phyloP scores from a whole-genome alignment of 2,113 vertebrate species.

The Tringa solitaria region DNA sequence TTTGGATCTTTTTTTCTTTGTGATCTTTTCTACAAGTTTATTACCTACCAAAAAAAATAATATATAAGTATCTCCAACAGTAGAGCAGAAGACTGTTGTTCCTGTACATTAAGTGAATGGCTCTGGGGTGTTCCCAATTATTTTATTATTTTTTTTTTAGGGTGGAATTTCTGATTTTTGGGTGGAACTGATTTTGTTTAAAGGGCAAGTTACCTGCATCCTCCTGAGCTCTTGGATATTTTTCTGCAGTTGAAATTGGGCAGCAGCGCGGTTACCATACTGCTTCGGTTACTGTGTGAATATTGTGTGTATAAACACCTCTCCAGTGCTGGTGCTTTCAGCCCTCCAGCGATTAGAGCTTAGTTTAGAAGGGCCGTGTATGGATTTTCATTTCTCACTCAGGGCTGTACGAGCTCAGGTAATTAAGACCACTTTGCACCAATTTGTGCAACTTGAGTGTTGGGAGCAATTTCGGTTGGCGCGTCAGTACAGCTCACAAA shows the following conservation, averaged over 20 bases:
- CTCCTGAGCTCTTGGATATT: neutral
- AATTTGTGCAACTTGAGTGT: neutral
- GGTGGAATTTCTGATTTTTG: neutral
- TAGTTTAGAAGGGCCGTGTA: neutral
- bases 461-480: neutral
- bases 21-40: neutral
- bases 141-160: neutral
- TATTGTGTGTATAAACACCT: neutral
- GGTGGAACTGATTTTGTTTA: neutral
- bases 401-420: neutral
- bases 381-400: neutral
- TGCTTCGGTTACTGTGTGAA: neutral
- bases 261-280: neutral
- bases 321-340: neutral
- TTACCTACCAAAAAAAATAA: neutral
- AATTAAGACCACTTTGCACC: neutral
- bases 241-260: neutral
- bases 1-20: too few species aligned
- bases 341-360: neutral
- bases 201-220: neutral
- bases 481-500: fast-evolving
- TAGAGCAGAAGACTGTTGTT: neutral
- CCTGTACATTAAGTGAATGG: neutral
- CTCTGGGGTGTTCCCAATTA: neutral
- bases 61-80: neutral